Base-by-base conservation (phyloP, 1,140 invertebrate species). In the Caenorhabditis latens region DNA sequence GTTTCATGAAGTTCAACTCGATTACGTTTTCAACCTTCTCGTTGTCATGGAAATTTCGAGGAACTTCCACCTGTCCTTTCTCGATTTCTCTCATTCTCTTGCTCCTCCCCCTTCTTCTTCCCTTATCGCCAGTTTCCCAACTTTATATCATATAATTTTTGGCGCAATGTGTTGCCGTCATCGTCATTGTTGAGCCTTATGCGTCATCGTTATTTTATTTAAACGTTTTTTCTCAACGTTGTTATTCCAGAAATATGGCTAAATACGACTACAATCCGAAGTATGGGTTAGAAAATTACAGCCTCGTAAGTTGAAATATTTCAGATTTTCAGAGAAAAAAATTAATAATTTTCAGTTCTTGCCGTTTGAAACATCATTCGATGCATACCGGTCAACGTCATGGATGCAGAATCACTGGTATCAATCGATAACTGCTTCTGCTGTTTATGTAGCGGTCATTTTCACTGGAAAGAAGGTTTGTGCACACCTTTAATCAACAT, bases 321-420 rank as follows among this genome's bases (percentile, higher is more conserved):
- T 6, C 11, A 11, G 1, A 14, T 7, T 46, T 9, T 16, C 2
- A 0, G 1, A 5, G 8, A 16, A 19, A 8, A n/a, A 46, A n/a
- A 14, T 14, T n/a, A n/a, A n/a, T 6, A 14, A 46, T 79, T 79
- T 79, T 43, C 71, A 79, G 71, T 95, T 97, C 90, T 97, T 98
- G 94, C 95, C 96, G 91, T 98, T 98, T 90, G 97, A 99, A 93
- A 95, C 96, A 92, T 95, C 96, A 91, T 99, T 98, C 93, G 95
- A 96, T 92, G 96, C 97, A 90, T 94, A 95, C 90, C 95, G 95
- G 85, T 96, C 96, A 89, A 94, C 95, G 50, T 95, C 95, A 93
- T 99, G 97, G 97, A 98, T 99, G 97, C 94, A 95, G 61, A 95
- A 96, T 87, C 96, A 99, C 93, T 99, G 97, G 97, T 96, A 96